Conservation (phyloP, 2,113 vertebrate genomes). For the Notechis scutatus region DNA sequence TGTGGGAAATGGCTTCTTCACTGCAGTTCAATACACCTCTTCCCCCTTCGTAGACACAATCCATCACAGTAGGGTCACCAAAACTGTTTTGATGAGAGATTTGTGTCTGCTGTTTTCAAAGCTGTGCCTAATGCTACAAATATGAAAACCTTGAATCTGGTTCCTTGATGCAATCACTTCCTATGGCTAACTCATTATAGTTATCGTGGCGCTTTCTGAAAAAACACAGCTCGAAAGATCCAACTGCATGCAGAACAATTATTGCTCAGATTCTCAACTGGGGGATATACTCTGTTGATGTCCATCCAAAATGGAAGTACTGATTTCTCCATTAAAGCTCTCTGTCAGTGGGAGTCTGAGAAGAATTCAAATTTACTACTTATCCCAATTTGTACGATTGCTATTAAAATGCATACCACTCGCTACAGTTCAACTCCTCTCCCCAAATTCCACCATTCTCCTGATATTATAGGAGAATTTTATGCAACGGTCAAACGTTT, state of each 20-base stretch:
- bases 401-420: neutral
- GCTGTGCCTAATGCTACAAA: neutral
- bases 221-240: neutral
- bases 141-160: neutral
- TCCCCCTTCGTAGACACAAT: neutral
- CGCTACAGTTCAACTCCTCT: neutral
- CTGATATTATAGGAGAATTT: neutral
- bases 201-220: neutral
- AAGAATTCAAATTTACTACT: neutral
- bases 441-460: neutral
- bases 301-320: neutral
- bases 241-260: neutral
- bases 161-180: neutral
- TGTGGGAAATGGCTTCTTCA: neutral
- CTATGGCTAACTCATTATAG: neutral
- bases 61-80: neutral
- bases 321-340: neutral
- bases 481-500: neutral
- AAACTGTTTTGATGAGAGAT: neutral
- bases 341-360: neutral
- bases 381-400: neutral
- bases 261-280: neutral
- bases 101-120: neutral
- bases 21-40: neutral
- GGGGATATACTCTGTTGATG: neutral